These are phyloP conservation scores for Drosophila heteroneura DNA, from an alignment of 2,888 invertebrate genomes.

Conservation along the genomic window DNA sequence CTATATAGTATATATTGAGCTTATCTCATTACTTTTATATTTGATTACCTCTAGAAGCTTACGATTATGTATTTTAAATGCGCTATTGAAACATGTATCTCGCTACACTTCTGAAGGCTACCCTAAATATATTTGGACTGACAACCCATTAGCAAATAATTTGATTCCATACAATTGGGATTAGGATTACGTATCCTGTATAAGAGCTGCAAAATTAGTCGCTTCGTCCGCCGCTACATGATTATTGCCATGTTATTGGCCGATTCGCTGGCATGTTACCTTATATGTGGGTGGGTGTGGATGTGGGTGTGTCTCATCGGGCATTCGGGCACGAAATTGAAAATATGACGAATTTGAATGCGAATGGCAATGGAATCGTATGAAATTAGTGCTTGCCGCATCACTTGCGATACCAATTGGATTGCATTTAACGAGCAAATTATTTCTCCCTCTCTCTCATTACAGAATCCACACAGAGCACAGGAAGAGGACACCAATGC, in stretches of 20 bases:
- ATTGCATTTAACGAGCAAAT: constrained; percentile 48
- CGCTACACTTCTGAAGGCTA: background rate
- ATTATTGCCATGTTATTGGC: constrained; percentile 9
- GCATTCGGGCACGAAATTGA: constrained; percentile 45
- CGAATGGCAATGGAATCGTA: constrained; percentile 19
- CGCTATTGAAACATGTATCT: background rate
- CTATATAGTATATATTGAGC: background rate
- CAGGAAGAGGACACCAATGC: constrained; percentile 17
- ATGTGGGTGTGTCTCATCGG: background rate
- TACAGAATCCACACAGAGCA: constrained; percentile 4
- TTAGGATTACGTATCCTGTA: background rate
- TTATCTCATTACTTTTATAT: background rate
- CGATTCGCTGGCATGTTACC: constrained; percentile 34
- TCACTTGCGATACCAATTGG: constrained; percentile 44
- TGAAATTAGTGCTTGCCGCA: constrained; percentile 7
- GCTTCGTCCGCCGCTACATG: background rate
- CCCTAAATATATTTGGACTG: background rate
- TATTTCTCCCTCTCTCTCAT: constrained; percentile 19
- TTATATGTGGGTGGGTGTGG: background rate
- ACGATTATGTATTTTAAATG: background rate
- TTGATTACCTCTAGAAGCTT: background rate
- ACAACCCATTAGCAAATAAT: background rate
- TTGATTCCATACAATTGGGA: background rate
- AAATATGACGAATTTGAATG: constrained; percentile 49
- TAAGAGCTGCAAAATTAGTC: background rate